A percentile compares a stretch with the other conserved stretches of the same genome.
phyloP scores from a whole-genome alignment of 2,797 vertebrate species.

The Nothura maculosa region DNA sequence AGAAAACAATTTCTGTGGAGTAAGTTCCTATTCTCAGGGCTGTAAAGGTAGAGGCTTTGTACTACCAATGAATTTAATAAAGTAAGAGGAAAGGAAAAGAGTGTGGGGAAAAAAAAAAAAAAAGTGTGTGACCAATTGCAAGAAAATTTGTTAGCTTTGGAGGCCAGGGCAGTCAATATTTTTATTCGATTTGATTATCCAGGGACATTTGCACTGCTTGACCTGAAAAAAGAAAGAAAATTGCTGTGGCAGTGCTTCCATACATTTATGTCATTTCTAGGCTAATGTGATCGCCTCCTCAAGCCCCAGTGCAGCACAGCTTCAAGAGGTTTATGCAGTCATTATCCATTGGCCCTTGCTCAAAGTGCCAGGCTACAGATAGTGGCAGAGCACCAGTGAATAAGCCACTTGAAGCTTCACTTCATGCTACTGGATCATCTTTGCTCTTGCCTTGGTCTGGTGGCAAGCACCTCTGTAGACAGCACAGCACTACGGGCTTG shows the following conservation, averaged over 20 bases:
- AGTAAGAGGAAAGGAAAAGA: conserved; percentile 11
- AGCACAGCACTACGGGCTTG: background rate
- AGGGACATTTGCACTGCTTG: background rate
- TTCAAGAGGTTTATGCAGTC: background rate
- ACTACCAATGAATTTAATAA: background rate
- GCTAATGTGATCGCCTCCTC: background rate
- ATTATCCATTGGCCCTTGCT: background rate
- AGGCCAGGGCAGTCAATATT: conserved; percentile 45
- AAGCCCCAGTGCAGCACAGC: background rate
- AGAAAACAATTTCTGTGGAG: background rate
- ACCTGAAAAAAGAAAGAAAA: conserved; percentile 15
- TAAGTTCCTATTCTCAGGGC: background rate
- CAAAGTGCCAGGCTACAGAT: conserved; percentile 26
- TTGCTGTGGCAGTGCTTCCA: background rate
- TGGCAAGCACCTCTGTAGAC: background rate
- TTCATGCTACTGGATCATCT: background rate
- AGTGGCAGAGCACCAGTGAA: background rate
- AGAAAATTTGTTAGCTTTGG: conserved; percentile 58
- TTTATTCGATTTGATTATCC: conserved; percentile 55
- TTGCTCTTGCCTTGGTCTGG: background rate
- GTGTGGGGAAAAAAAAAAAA: background rate
- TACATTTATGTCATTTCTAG: conserved; percentile 38
- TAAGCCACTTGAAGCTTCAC: background rate
- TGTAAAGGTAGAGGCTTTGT: conserved; percentile 16
- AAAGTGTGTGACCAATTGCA: background rate